Base-by-base conservation (phyloP, 1,140 invertebrate genomes). In the Lordiphosa collinella region DNA sequence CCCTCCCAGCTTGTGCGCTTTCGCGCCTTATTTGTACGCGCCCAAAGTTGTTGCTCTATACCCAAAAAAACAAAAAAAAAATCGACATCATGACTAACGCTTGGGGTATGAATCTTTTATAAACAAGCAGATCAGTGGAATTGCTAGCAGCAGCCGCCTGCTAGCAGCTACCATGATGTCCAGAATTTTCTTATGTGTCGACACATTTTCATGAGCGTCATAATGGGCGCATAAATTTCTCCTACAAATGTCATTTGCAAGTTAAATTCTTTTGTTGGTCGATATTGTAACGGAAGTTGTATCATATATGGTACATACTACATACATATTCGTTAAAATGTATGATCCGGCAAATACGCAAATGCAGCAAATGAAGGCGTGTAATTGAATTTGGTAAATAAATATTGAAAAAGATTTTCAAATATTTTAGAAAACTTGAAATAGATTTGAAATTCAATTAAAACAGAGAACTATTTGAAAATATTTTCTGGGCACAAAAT, bases 21-120 rank as follows among this genome's bases (percentile, higher is more conserved):
- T 76, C 78, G 78, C 78, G 78, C 78, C 78, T 84, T 82, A 82
- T 82, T 78, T 82, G 78, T 82, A 73, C 51, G 73, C 59, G 41
- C 36, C 36, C 47, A 5, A 22, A 22, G 18, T 54, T 52, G 58
- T 66, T 54, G 64, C 49, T 47, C 13, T 51, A 37, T 25, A 53
- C 31, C 52, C 40, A 40, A 49, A 58, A 43, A 53, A 43, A 46
- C 43, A 58, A 16, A 16, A 16, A 18, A 2, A 43, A 46, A 38
- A 53, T 57, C 18, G 37, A 62, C 37, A 56, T 16, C 13, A 74
- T 82, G 76, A 82, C 62, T 82, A 75, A 82, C 58, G 37, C 25
- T 37, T 22, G 48, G 46, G 37, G 76, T 29, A 29, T 29, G 78
- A 72, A 82, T 82, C 25, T 29, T 84, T 76, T 55, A 80, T 82